These are phyloP conservation scores for Arctia plantaginis DNA, from an alignment of 2,888 invertebrate genomes.

Conservation along the genomic window DNA sequence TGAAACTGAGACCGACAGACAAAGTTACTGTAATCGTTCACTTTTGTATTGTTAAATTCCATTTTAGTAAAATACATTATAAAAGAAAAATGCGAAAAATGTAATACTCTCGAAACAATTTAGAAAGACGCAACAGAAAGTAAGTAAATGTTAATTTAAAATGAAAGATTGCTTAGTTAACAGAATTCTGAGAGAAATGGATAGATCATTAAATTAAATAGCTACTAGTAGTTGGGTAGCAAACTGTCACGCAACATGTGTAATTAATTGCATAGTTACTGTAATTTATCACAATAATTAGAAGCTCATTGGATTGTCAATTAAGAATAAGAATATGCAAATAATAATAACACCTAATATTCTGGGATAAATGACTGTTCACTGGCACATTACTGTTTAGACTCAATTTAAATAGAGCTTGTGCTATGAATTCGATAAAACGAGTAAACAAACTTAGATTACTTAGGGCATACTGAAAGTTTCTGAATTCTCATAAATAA, in stretches of 20 bases:
- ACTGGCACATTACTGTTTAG: too few relatives aligned
- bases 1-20: constrained; percentile 63
- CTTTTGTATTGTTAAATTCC: constrained; percentile 39
- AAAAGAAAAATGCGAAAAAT: constrained; percentile 1
- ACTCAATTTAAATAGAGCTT: too few relatives aligned
- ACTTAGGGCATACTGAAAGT: too few relatives aligned
- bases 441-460: neutral
- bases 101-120: constrained; percentile 9
- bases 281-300: neutral
- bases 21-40: constrained; percentile 58
- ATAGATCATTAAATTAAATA: constrained; percentile 19
- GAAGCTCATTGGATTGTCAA: neutral
- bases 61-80: constrained; percentile 32
- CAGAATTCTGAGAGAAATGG: constrained; percentile 23
- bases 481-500: too few relatives aligned
- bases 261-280: neutral
- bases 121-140: constrained; percentile 36
- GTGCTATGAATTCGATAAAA: neutral
- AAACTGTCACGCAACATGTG: constrained; percentile 15
- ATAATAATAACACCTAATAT: too few relatives aligned
- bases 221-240: neutral
- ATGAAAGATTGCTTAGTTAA: constrained; percentile 28
- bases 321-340: neutral
- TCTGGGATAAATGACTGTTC: too few relatives aligned
- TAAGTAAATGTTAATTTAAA: constrained; percentile 30